A percentile compares a stretch with the other conserved stretches of the same genome.
Conservation (phyloP, 1,140 invertebrate species). For the Calephelis nemesis region DNA sequence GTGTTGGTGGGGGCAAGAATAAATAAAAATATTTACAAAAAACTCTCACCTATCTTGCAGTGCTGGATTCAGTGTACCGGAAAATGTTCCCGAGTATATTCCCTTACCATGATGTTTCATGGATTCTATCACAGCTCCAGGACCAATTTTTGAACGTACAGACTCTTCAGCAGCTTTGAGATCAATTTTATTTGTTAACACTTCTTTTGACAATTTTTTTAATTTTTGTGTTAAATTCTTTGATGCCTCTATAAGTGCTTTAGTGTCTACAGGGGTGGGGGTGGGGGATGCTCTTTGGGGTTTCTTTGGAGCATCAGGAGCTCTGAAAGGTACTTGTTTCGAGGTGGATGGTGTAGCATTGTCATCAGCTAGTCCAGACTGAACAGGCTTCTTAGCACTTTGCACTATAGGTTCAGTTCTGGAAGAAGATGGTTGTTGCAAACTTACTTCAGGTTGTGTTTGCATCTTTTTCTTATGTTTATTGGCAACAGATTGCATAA, state of each 20-base stretch:
- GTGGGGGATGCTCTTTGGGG: slow-evolving; percentile 50
- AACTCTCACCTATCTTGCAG: slow-evolving; percentile 87
- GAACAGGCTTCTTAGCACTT: slow-evolving; percentile 51
- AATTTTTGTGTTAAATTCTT: slow-evolving; percentile 94
- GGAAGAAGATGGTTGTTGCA: slow-evolving; percentile 68
- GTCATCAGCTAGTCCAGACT: slow-evolving; percentile 47
- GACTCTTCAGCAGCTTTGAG: slow-evolving; percentile 74
- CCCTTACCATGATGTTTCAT: slow-evolving; percentile 97
- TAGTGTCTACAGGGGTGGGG: slow-evolving; percentile 81
- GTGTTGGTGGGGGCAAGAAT: no score
- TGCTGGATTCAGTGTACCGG: slow-evolving; percentile 95
- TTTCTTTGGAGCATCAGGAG: slow-evolving; percentile 59
- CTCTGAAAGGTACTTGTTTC: slow-evolving; percentile 53
- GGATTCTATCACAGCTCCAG: slow-evolving; percentile 93
- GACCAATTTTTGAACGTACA: slow-evolving; percentile 77
- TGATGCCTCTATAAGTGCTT: slow-evolving; percentile 91
- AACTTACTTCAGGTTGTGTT: slow-evolving; percentile 36
- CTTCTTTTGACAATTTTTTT: slow-evolving; percentile 93
- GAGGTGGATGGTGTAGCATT: slow-evolving; percentile 60
- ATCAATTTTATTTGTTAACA: slow-evolving; percentile 84
- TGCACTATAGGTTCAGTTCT: slow-evolving; percentile 60
- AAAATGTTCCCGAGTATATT: slow-evolving; percentile 90
- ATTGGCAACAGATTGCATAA: slow-evolving; percentile 75
- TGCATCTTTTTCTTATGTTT: slow-evolving; percentile 76
- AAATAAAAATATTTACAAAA: neutral